Base-by-base conservation (phyloP, 2,888 invertebrate species). In the Drosophila infuscata region DNA sequence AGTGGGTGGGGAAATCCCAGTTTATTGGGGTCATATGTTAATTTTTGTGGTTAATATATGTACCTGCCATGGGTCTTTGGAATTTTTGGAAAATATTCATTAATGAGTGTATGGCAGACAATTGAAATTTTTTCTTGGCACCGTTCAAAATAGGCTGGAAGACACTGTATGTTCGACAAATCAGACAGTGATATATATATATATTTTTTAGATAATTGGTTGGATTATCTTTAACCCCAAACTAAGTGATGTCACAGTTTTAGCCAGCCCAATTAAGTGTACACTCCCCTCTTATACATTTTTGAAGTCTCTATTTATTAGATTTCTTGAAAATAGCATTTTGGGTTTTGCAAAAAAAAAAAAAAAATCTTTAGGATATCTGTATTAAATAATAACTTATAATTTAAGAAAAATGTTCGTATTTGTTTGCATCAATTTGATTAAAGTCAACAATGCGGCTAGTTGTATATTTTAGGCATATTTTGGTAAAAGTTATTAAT, bases 291-390 rank as follows among this genome's bases (percentile, higher is more conserved):
- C 9, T 25, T 25, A 3, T 78, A 69, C 72, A 76, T 79, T 81
- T 79, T 72, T 68, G 72, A 80, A 78, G 66, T 79, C 63, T 72
- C 59, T 79, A 69, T 79, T 79, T 80, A 79, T 79, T 81, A 77
- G 70, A 68, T 73, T 79, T 81, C 73, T 70, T 81, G 70, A 79
- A 81, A 73, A 79, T 81, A 79, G 79, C 81, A 77, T 70, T 70
- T 81, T 68, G 62, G 79, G 69, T 63, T 80, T 67, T 56, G 49
- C 51, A 54, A 62, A 72, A 68, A 80, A 78, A 78, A n/a, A 79
- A 75, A 64, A 30, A 30, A 30, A 30, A 60, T 43, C 43, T 11
- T 17, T 62, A 48, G 60, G 59, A 41, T 30, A 56, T 67, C 46
- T 52, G 49, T 25, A 41, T 62, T 53, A 64, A 73, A 81, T 77